These are phyloP conservation scores for Parazoanthus darwini DNA, from an alignment of 92 coral and sea anemone genomes.

Conservation along the genomic window DNA sequence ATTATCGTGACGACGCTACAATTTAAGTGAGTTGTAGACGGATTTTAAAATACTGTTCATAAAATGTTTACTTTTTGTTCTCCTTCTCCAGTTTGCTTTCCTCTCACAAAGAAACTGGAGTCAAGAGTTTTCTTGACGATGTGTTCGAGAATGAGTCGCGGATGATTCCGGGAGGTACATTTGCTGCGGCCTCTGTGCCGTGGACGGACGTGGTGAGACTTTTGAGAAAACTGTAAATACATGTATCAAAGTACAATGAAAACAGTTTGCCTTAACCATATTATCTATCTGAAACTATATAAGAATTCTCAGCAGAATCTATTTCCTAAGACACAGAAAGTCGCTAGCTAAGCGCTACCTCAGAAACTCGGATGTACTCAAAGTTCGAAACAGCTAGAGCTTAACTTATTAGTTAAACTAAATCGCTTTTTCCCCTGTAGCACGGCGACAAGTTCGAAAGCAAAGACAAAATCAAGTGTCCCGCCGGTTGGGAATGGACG, in stretches of 20 bases:
- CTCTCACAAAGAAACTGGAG: conserved; percentile 30
- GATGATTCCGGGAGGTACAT: conserved; percentile 88
- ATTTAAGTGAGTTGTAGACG: not conserved
- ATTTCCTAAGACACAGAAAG: too few species aligned
- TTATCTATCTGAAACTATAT: too few species aligned
- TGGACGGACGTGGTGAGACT: conserved; percentile 89
- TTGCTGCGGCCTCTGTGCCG: conserved; percentile 80
- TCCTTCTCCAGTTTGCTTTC: conserved; percentile 16
- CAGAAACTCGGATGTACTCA: too few species aligned
- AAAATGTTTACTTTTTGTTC: not conserved
- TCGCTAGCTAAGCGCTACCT: too few species aligned
- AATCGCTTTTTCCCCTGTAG: conserved; percentile 41
- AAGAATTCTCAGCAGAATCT: too few species aligned
- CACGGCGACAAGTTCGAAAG: conserved; percentile 70
- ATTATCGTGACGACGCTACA: not conserved
- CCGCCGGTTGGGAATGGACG: conserved; percentile 97
- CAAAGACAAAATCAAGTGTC: conserved; percentile 71
- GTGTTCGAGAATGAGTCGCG: conserved; percentile 86
- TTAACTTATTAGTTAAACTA: too few species aligned
- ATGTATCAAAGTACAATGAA: too few species aligned
- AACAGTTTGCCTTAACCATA: too few species aligned
- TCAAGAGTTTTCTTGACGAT: conserved; percentile 75
- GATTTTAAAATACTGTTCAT: not conserved
- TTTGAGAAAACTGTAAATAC: not conserved
- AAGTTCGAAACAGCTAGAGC: too few species aligned